Base-by-base conservation (phyloP, 2,797 vertebrate genomes). In the Silurus lanzhouensis region DNA sequence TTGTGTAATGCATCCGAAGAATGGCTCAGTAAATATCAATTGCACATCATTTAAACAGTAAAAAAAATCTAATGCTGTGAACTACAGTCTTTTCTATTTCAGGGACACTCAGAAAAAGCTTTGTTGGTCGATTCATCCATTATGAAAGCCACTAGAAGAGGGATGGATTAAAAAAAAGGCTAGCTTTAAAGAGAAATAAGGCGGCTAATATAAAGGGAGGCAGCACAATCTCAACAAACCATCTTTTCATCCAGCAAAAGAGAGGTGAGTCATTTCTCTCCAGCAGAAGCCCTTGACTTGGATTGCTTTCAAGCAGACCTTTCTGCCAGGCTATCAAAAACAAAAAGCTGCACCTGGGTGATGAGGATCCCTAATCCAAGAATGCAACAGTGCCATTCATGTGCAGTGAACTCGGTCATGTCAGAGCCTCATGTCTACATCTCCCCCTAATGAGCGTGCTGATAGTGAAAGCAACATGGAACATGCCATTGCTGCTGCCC, bases 191-290 rank as follows among this genome's bases (percentile, higher is more conserved):
- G 68, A 83, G 60, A 85, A 78, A 87, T 58, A 84, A 78, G 70
- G 80, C 27, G 66, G 86, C 48, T 83, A 83, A 81, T 60, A 76
- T 38, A 80, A 78, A 86, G 66, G 55, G 67, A 75, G 63, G 44
- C 71, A 86, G 76, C 85, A 89, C 88, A 89, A 90, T 88, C 86
- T 88, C 77, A 76, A 55, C 64, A 83, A 70, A 87, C 86, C 88
- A 89, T 89, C 90, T 90, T 90, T 90, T 89, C 88, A 89, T 90
- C 88, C 67, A 76, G 84, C 80, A 85, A 88, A 86, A 81, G 83
- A 87, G 84, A 88, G 87, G 90, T 87, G 89, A 91, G 88, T 90
- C 88, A 90, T 87, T 87, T 85, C 85, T 84, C 86, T 88, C 86
- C 87, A 86, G 81, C 70, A 86, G 83, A 88, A 90, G 83, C 87